Conservation (phyloP, 1,140 invertebrate genomes). For the Leptestheria dahalacensis region DNA sequence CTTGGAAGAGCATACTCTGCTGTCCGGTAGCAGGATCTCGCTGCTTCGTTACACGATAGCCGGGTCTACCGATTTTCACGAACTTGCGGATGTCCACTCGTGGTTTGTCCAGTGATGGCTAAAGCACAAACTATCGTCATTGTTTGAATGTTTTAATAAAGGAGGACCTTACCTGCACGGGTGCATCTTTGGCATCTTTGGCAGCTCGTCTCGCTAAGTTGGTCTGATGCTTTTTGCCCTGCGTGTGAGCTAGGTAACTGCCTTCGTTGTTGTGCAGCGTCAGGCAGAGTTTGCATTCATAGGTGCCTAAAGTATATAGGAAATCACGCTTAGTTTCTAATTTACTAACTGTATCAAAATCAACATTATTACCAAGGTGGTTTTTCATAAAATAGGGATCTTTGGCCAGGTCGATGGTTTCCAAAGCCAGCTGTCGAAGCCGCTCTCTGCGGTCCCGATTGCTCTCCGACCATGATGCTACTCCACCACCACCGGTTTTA, state of each 20-base stretch:
- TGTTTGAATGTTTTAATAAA: slow-evolving; percentile 9
- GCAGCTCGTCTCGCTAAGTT: slow-evolving; percentile 94
- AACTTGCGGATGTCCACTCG: slow-evolving; percentile 96
- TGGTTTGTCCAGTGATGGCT: slow-evolving; percentile 82
- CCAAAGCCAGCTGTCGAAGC: slow-evolving; percentile 84
- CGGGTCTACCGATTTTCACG: slow-evolving; percentile 97
- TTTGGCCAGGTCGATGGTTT: slow-evolving; percentile 97
- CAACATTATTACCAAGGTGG: slow-evolving; percentile 68
- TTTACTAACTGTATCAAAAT: too few relatives aligned
- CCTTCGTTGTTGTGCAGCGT: slow-evolving; percentile 99
- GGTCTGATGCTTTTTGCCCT: slow-evolving; percentile 99
- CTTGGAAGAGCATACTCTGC: slow-evolving; percentile 94
- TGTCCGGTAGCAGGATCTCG: slow-evolving; percentile 86
- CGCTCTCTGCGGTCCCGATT: slow-evolving; percentile 93
- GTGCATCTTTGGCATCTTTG: slow-evolving; percentile 95
- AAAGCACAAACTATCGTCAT: slow-evolving; percentile 23
- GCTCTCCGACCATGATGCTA: slow-evolving; percentile 95
- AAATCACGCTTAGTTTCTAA: background rate
- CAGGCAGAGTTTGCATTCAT: slow-evolving; percentile 97
- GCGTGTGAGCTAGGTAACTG: slow-evolving; percentile 96
- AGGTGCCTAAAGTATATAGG: slow-evolving; percentile 52
- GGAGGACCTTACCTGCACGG: slow-evolving; percentile 39
- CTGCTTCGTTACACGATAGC: slow-evolving; percentile 98
- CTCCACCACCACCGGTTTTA: slow-evolving; percentile 95
- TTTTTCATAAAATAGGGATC: slow-evolving; percentile 99